These are phyloP conservation scores for Perodicticus potto DNA, from an alignment of 2,797 vertebrate species.

Conservation along the genomic window DNA sequence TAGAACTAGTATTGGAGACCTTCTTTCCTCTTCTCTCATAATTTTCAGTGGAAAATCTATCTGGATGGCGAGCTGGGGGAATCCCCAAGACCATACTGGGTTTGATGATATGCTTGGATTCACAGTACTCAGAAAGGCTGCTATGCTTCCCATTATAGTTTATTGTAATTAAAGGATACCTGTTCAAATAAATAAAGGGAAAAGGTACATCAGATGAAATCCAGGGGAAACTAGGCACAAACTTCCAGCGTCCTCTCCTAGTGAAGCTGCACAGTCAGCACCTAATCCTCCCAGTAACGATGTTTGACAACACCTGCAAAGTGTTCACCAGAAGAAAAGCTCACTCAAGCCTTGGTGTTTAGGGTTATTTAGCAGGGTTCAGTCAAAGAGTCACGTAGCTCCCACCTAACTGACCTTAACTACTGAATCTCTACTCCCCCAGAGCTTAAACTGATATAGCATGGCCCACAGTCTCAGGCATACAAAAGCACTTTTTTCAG, in stretches of 20 bases:
- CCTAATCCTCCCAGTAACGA: not conserved
- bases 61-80: not conserved
- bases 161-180: not conserved
- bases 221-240: not conserved
- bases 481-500: not conserved
- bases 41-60: not conserved
- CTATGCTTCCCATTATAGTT: not conserved
- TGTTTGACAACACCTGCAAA: not conserved
- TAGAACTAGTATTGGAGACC: not conserved
- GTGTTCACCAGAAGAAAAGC: not conserved
- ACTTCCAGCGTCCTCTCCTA: not conserved
- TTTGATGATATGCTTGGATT: not conserved
- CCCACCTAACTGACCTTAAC: not conserved
- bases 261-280: not conserved
- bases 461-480: not conserved
- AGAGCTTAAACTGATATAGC: not conserved
- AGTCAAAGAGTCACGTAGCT: not conserved
- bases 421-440: not conserved
- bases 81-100: not conserved
- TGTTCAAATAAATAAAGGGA: not conserved
- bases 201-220: not conserved
- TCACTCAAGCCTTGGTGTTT: not conserved
- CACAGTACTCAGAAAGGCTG: not conserved
- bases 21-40: not conserved
- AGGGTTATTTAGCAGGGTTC: not conserved